These are phyloP conservation scores for Epinephelus fuscoguttatus DNA, from an alignment of 2,113 vertebrate genomes.

Conservation along the genomic window DNA sequence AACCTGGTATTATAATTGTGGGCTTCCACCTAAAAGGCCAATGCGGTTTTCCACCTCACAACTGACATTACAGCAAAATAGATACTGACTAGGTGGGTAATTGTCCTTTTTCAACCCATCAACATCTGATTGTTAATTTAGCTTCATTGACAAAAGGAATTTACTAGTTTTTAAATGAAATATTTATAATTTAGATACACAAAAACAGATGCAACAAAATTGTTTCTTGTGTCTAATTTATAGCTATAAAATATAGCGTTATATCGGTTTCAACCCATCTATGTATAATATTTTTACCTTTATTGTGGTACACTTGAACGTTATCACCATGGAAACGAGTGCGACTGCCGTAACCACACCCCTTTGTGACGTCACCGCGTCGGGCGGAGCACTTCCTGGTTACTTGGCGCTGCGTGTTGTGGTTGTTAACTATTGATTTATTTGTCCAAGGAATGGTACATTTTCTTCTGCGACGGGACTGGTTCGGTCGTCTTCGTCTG, in stretches of 20 bases:
- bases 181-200: background rate
- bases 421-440: background rate
- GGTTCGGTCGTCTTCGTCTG: constrained; percentile 68
- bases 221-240: too few relatives aligned
- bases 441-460: constrained; percentile 65
- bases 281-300: background rate
- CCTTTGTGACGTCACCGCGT: constrained; percentile 43
- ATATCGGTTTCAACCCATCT: background rate
- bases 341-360: constrained; percentile 20
- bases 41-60: background rate
- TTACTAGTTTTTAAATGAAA: background rate
- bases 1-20: background rate
- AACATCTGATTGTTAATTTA: too few relatives aligned
- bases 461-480: constrained; percentile 21
- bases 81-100: background rate
- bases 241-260: background rate
- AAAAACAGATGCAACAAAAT: background rate
- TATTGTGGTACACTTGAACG: background rate
- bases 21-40: background rate
- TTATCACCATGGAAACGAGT: constrained; percentile 58
- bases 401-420: constrained; percentile 29
- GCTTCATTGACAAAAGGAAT: too few relatives aligned
- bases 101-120: background rate
- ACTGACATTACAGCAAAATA: background rate
- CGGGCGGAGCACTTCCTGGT: constrained; percentile 71